Evolutionary conservation across 2,888 invertebrate species (phyloP), one percentile per base, ranked within the genome.

Genomic region (Dicranocentrus wangi): DNA sequence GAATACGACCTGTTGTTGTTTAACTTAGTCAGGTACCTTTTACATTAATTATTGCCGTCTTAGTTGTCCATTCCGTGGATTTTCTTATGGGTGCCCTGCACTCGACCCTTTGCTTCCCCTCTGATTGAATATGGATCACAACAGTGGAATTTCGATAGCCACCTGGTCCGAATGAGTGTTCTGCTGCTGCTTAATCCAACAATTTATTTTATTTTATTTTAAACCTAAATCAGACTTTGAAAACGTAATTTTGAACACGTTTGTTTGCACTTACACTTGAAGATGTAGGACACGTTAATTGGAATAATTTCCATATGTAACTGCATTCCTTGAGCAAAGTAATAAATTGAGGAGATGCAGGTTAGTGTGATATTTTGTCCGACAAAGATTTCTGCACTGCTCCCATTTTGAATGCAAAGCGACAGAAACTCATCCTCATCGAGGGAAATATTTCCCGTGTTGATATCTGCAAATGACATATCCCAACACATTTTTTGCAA

Each of bases 301-400:
- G n/a, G n/a, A n/a, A n/a, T n/a, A n/a, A n/a, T n/a, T n/a, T 8
- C 23, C 3, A 55, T 2, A 8, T 55, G 2, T 13, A 47, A 47
- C 17, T 13, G 8, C 25, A 72, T 60, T 15, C 79, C 79, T n/a
- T 42, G 28, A 3, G 79, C 66, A 68, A 66, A 72, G 42, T 79
- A 79, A 21, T 25, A 66, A 51, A 79, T 79, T 17, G 79, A 79
- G 1, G 79, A 72, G 17, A 68, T 47, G n/a, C 79, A 79, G 2
- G 72, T 72, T 10, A 79, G 43, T 3, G 58, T 72, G n/a, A 79
- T 25, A 2, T 21, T 72, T 13, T 79, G 72, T 10, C 79, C 79
- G 2, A 79, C 51, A 19, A 66, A 79, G 39, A 72, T 17, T 1
- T 55, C 32, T 1, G 15, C 47, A 28, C 13, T 19, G 43, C 8